Percentiles rank a stretch among this genome's conserved stretches.
Evolutionary conservation across 2,113 vertebrate genomes (phyloP).

Genomic region (Gobius niger): DNA sequence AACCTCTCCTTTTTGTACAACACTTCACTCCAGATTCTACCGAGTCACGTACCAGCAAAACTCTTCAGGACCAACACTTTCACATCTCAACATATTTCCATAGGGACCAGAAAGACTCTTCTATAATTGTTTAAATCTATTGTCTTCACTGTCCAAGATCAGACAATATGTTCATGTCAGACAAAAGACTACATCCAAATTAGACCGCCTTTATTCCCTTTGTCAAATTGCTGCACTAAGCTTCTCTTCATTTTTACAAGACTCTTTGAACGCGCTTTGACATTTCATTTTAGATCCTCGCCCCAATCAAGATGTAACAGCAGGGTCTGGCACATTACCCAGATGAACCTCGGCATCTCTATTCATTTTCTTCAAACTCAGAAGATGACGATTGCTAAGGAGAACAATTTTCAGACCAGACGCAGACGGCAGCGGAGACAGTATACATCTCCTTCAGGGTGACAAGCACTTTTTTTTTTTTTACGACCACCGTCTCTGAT

Average conservation of each 20-base stretch:
- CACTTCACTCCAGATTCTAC: constrained; percentile 19
- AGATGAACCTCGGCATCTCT: neutral
- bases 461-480: neutral
- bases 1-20: constrained; percentile 1
- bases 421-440: neutral
- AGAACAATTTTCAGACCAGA: neutral
- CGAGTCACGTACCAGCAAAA: constrained; percentile 36
- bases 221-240: neutral
- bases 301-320: constrained; percentile 4
- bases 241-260: neutral
- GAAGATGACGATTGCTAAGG: neutral
- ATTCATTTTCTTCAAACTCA: neutral
- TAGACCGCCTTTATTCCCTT: neutral
- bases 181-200: neutral
- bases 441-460: neutral
- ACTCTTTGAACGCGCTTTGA: constrained; percentile 3
- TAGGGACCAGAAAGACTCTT: constrained; percentile 27
- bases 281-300: constrained; percentile 1
- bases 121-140: constrained; percentile 8
- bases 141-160: constrained; percentile 17
- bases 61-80: constrained; percentile 19
- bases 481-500: neutral
- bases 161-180: constrained; percentile 11
- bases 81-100: constrained; percentile 15
- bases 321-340: neutral